Conservation (phyloP, 2,113 vertebrate genomes). For the Anoplopoma fimbria region DNA sequence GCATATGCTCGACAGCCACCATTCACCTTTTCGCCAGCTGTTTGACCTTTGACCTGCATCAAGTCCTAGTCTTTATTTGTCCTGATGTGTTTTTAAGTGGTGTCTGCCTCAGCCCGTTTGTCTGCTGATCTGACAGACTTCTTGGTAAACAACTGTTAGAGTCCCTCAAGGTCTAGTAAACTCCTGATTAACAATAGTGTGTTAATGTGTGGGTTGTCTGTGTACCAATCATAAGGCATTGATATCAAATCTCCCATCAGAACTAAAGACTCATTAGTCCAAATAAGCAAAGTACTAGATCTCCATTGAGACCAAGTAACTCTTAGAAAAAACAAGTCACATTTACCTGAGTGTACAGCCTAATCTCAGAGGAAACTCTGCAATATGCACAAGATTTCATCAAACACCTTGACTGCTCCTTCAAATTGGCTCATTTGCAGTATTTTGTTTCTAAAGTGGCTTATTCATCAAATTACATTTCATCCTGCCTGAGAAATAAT, state of each 20-base stretch:
- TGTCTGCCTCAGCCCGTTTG: no score
- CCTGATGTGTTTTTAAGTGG: not conserved
- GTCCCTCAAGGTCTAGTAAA: not conserved
- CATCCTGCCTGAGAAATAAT: constrained; percentile 20
- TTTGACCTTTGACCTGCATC: not conserved
- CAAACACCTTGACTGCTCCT: constrained; percentile 19
- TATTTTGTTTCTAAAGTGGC: constrained; percentile 41
- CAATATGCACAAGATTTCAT: not conserved
- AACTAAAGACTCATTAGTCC: not conserved
- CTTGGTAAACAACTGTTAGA: not conserved
- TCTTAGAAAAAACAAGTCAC: not conserved
- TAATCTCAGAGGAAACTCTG: not conserved
- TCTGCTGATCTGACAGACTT: not conserved
- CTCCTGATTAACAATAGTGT: not conserved
- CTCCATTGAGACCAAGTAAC: not conserved
- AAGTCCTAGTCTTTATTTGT: not conserved
- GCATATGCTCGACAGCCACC: no score
- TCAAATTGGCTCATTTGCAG: constrained; percentile 44
- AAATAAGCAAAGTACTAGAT: not conserved
- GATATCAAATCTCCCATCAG: constrained; percentile 5
- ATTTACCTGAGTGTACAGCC: not conserved
- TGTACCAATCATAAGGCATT: not conserved
- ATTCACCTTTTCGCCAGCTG: no score
- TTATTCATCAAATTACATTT: constrained; percentile 44
- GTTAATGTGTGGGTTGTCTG: not conserved